phyloP scores from a whole-genome alignment of 2,797 vertebrate genomes.

The Oreonectes daqikongensis region DNA sequence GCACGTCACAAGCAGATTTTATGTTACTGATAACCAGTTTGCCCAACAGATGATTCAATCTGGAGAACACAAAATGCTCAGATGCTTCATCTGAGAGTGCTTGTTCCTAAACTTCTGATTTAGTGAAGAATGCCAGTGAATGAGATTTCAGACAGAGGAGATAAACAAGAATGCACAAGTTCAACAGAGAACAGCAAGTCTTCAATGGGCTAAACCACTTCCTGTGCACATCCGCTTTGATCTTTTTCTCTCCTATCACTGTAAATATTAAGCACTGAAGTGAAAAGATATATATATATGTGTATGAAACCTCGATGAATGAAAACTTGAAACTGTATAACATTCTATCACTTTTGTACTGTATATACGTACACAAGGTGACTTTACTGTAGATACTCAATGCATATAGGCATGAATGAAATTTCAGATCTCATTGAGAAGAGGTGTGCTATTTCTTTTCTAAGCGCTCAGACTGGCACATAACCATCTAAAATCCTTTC shows the following conservation, averaged over 20 bases:
- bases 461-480: no score
- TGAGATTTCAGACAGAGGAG: conserved; percentile 29
- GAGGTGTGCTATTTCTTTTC: no score
- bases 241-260: conserved; percentile 41
- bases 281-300: conserved; percentile 12
- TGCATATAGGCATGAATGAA: neutral
- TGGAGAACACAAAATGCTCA: neutral
- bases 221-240: conserved; percentile 61
- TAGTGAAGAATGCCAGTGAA: neutral
- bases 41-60: neutral
- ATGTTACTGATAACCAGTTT: neutral
- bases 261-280: conserved; percentile 18
- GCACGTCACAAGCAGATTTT: neutral
- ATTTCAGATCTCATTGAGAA: neutral
- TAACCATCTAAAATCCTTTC: neutral
- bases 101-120: neutral
- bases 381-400: neutral
- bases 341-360: neutral
- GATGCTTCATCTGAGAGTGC: neutral
- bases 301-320: conserved; percentile 24
- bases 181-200: conserved; percentile 40
- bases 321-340: neutral
- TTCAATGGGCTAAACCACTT: conserved; percentile 63
- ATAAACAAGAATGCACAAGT: conserved; percentile 39
- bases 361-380: no score